A percentile compares a stretch with the other conserved stretches of the same genome.
Conservation (phyloP, 2,888 invertebrate genomes). For the Anthophora plumipes region DNA sequence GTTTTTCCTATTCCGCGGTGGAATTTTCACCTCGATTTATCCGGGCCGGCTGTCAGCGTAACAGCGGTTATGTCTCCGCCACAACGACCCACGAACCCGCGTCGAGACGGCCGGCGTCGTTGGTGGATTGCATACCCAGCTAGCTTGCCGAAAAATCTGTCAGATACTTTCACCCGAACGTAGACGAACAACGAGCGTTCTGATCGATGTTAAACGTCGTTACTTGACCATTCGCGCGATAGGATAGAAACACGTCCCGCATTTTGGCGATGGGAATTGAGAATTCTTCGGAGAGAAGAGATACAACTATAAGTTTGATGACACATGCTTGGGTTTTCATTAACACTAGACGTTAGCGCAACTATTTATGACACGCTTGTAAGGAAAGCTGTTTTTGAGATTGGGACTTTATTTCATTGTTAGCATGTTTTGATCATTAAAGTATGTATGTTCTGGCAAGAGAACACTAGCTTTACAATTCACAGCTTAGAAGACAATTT, state of each 20-base stretch:
- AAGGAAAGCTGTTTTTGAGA: too few species aligned
- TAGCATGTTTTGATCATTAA: too few species aligned
- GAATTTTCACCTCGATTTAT: conserved; percentile 69
- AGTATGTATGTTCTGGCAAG: too few species aligned
- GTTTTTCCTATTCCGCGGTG: conserved; percentile 49
- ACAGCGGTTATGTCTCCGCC: conserved; percentile 47
- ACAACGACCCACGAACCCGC: conserved; percentile 33
- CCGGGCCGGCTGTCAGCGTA: conserved; percentile 46
- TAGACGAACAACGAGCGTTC: conserved; percentile 29
- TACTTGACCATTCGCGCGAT: conserved; percentile 15
- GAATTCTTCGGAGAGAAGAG: conserved; percentile 10
- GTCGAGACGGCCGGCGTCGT: conserved; percentile 40
- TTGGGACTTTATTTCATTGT: too few species aligned
- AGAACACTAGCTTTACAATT: too few species aligned
- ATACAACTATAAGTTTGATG: background rate
- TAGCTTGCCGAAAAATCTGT: conserved; percentile 32
- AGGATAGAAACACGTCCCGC: background rate
- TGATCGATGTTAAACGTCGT: conserved; percentile 43
- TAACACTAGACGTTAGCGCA: too few species aligned
- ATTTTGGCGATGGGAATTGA: conserved; percentile 9
- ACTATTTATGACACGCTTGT: too few species aligned
- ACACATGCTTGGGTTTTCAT: background rate
- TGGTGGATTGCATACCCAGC: conserved; percentile 22
- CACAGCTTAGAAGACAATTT: too few species aligned
- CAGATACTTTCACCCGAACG: conserved; percentile 35